Base-by-base conservation (phyloP, 2,888 invertebrate species). In the Hipparchia sbordonii region DNA sequence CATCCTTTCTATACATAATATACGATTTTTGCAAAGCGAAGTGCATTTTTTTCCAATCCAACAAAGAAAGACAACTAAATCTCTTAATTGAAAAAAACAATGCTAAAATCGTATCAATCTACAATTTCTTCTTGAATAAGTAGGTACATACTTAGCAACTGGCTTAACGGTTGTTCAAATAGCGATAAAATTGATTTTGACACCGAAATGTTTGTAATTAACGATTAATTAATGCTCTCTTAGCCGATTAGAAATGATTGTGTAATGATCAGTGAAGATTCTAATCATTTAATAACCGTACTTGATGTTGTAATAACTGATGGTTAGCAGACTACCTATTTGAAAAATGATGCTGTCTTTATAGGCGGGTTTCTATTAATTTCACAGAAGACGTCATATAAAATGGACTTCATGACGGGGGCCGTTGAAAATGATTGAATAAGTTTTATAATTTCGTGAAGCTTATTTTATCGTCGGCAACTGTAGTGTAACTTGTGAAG, bases 181-280 rank as follows among this genome's bases (percentile, higher is more conserved):
- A 81, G 75, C 82, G 81, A 87, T 84, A 79, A 83, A 87, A 89
- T 87, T 84, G 82, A 84, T 87, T 85, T 82, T 80, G 86, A 85
- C 87, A 83, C 81, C 79, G 79, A 82, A 85, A 86, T 83, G 81
- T 82, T 80, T 79, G 81, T 73, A 72, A 78, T 81, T 81, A 80
- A 80, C 73, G 72, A 76, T 77, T 84, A 86, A 84, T 86, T 82
- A 87, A 88, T 85, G 85, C 73, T 82, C 77, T 80, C 71, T 73
- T 66, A 70, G 72, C 78, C 81, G 81, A 84, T 80, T 79, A 77
- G 79, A 79, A 81, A 82, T 78, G 69, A 81, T 84, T 85, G 85
- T 77, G 82, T 82, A 85, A 84, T 82, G 82, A 85, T 85, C 81
- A 75, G 76, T 77, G 74, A 75, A 77, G 76, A 77, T 78, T 74